These are phyloP conservation scores for Synergus itoensis DNA, from an alignment of 2,888 invertebrate genomes.

Conservation along the genomic window DNA sequence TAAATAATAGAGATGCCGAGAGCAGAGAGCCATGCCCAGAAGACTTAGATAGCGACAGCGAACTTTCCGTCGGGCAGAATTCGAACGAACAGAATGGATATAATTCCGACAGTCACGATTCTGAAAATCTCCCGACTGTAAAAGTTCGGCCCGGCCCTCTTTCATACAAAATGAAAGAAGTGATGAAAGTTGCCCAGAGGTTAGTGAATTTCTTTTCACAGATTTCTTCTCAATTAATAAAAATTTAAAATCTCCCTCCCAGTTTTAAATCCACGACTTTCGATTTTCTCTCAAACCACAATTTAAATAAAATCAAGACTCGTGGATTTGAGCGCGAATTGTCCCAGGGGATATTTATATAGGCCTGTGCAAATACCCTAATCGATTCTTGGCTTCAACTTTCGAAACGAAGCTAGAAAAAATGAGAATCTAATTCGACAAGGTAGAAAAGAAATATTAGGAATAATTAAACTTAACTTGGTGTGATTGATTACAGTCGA, in stretches of 20 bases:
- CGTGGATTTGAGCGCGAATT: neutral
- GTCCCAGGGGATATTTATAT: neutral
- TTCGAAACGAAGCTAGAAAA: conserved; percentile 6
- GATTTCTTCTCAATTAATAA: neutral
- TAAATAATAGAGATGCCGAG: conserved; percentile 6
- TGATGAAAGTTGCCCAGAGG: conserved; percentile 42
- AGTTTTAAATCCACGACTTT: neutral
- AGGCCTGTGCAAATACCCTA: conserved; percentile 40
- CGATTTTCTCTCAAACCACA: neutral
- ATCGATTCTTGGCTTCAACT: conserved; percentile 21
- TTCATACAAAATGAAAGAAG: conserved; percentile 65
- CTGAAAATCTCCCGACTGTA: conserved; percentile 40
- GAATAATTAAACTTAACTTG: conserved; percentile 37
- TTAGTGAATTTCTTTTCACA: neutral
- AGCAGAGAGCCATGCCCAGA: neutral
- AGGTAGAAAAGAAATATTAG: conserved; percentile 14
- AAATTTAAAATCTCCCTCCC: neutral
- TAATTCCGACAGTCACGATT: conserved; percentile 20
- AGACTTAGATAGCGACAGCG: conserved; percentile 64
- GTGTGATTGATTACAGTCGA: conserved; percentile 41
- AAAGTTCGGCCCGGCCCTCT: conserved; percentile 66
- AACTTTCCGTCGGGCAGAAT: conserved; percentile 72
- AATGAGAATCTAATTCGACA: conserved; percentile 6
- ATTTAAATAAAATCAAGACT: neutral
- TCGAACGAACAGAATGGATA: conserved; percentile 50